Evolutionary conservation across 1,140 invertebrate species (phyloP).

Genomic region (Archivesica marissinica): DNA sequence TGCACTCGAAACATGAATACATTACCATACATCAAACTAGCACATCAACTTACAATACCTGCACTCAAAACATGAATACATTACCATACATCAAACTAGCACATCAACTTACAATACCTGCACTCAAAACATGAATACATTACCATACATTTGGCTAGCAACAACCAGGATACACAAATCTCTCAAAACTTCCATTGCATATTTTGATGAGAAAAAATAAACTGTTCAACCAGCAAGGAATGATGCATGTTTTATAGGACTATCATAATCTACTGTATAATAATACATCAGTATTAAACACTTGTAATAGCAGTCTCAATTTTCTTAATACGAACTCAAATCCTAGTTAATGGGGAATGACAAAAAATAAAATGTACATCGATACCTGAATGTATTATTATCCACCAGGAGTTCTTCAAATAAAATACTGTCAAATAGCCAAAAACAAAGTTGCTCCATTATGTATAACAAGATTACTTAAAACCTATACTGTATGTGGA

Average conservation of each 20-base stretch:
- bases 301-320: slow-evolving; percentile 14
- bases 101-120: too few relatives aligned
- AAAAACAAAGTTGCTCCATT: slow-evolving; percentile 3
- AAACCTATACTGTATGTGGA: background rate
- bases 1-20: too few relatives aligned
- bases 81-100: too few relatives aligned
- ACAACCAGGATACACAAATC: slow-evolving; percentile 32
- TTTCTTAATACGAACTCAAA: slow-evolving; percentile 1
- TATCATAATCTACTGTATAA: slow-evolving; percentile 29
- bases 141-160: background rate
- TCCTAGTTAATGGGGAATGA: slow-evolving; percentile 6
- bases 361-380: slow-evolving; percentile 41
- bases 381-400: slow-evolving; percentile 24
- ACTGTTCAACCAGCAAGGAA: slow-evolving; percentile 37
- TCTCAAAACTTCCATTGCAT: slow-evolving; percentile 20
- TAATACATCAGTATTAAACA: background rate
- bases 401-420: slow-evolving; percentile 27
- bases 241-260: slow-evolving; percentile 17
- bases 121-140: too few relatives aligned
- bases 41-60: too few relatives aligned
- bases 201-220: slow-evolving; percentile 6
- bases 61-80: too few relatives aligned
- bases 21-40: too few relatives aligned
- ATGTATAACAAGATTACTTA: slow-evolving; percentile 10
- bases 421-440: slow-evolving; percentile 23